phyloP scores from a whole-genome alignment of 2,113 vertebrate species.

The Bungarus multicinctus region DNA sequence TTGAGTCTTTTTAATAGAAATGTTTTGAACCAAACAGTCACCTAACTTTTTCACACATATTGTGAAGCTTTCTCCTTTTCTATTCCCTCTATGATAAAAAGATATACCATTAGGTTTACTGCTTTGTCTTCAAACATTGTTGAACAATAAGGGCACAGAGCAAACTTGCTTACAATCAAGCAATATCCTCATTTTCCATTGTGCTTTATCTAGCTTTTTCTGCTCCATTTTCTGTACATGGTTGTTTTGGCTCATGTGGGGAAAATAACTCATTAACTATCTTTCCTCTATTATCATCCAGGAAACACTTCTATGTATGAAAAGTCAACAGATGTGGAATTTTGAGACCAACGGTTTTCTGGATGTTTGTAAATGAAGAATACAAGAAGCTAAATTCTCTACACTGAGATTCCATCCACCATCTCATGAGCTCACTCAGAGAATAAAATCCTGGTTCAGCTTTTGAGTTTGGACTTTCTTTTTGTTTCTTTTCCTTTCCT shows the following conservation, averaged over 20 bases:
- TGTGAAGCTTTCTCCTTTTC: neutral
- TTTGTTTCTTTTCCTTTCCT: neutral
- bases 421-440: neutral
- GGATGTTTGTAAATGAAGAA: neutral
- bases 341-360: neutral
- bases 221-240: neutral
- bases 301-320: neutral
- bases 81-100: neutral
- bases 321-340: neutral
- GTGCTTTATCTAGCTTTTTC: neutral
- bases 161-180: neutral
- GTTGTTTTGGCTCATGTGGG: neutral
- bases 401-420: neutral
- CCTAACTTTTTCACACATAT: neutral
- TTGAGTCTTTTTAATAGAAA: neutral
- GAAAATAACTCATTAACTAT: neutral
- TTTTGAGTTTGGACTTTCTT: neutral
- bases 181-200: neutral
- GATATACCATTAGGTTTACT: neutral
- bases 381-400: neutral
- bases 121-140: neutral
- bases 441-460: neutral
- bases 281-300: neutral
- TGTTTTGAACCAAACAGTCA: neutral
- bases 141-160: neutral